A percentile compares a stretch with the other conserved stretches of the same genome.
These are phyloP conservation scores for Chouioia cunea DNA, from an alignment of 2,888 invertebrate genomes.

Conservation along the genomic window DNA sequence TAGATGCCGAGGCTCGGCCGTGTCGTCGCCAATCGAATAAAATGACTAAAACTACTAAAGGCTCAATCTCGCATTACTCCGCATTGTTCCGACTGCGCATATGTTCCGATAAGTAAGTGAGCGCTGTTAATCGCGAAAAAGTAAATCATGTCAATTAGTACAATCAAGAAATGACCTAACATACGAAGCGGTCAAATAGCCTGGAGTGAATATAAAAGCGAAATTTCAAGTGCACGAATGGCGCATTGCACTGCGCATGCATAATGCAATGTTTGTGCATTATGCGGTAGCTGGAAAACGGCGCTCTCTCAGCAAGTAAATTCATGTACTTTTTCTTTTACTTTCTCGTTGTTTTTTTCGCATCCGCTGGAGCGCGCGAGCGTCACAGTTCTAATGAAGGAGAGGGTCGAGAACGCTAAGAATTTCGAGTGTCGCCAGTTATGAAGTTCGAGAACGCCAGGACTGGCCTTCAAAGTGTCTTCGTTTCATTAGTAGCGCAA, in stretches of 20 bases:
- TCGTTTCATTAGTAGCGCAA: slow-evolving; percentile 35
- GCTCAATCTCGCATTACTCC: too few species aligned
- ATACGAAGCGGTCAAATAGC: background rate
- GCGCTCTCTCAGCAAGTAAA: background rate
- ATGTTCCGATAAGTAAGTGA: slow-evolving; percentile 22
- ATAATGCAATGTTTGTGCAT: slow-evolving; percentile 51
- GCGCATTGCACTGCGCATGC: slow-evolving; percentile 25
- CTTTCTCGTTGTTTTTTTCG: too few species aligned
- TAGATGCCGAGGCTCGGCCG: too few species aligned
- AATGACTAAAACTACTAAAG: slow-evolving; percentile 13
- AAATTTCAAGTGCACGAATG: slow-evolving; percentile 24
- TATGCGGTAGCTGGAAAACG: slow-evolving; percentile 40
- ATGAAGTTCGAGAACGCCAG: slow-evolving; percentile 1
- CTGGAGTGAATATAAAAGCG: background rate
- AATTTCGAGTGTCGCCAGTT: slow-evolving; percentile 5
- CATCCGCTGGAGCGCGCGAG: too few species aligned
- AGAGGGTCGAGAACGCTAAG: slow-evolving; percentile 6
- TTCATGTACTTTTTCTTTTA: too few species aligned
- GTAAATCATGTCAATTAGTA: background rate
- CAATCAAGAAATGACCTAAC: slow-evolving; percentile 22
- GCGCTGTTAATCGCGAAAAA: background rate
- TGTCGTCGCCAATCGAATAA: too few species aligned
- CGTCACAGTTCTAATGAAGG: background rate
- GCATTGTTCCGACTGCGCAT: background rate
- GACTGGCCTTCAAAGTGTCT: slow-evolving; percentile 29